Base-by-base conservation (phyloP, 1,140 invertebrate species). In the Proctacanthus coquilletti region DNA sequence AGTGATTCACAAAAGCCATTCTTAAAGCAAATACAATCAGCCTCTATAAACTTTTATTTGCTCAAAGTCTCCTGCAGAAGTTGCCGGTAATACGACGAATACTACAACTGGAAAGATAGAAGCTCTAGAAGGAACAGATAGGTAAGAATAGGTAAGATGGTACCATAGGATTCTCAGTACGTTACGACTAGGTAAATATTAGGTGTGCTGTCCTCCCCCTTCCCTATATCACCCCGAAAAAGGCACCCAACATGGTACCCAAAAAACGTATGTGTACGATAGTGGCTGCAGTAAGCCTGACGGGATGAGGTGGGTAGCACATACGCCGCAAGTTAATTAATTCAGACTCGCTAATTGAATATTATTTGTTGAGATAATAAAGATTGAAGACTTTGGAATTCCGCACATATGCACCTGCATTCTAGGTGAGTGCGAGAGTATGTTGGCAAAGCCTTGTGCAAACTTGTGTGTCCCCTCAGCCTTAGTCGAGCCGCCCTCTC, bases 331-430 rank as follows among this genome's bases (percentile, higher is more conserved):
- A 27, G 23, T 27, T 27, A 27, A 27, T 27, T 27, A 27, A 27
- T 27, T 27, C 23, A 27, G 13, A 27, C 8, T 27, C 23, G 23
- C 23, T 27, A 27, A 27, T 27, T 27, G 23, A 27, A 27, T 27
- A 27, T 27, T 27, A 27, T 27, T 27, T 27, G 23, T 27, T 27
- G 23, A 27, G 23, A 27, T 27, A 27, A 27, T 27, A 27, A 27
- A 27, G 23, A 27, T 27, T 27, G 23, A 27, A 27, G 23, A 27
- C 23, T 27, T 27, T 27, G 23, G 23, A 27, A 27, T 27, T 27
- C 23, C 23, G 23, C 23, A 27, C 23, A 27, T 27, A 27, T 27
- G 23, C 23, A 27, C 23, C 23, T 27, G 23, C 8, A 13, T 27
- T 27, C 23, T 8, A 27, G 23, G 23, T 27, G 23, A 8, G 8